Base-by-base conservation (phyloP, 2,113 vertebrate species). In the Erythrolamprus reginae region DNA sequence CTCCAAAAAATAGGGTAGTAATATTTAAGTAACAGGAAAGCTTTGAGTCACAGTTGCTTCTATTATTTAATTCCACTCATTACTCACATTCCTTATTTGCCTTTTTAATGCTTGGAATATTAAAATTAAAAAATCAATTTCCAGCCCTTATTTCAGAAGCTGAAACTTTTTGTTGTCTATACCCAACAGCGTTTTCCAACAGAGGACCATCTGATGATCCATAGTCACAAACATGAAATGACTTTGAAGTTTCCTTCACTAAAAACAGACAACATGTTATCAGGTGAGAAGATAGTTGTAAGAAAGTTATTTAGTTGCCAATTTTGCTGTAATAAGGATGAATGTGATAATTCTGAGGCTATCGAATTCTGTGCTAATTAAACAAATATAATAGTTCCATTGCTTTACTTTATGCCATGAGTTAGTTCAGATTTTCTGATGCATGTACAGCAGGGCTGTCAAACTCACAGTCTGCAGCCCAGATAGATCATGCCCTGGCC, bases 171-270 rank as follows among this genome's bases (percentile, higher is more conserved):
- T 92, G 89, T 56, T 95, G 45, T 96, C 26, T 97, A 96, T 96
- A 90, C 95, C 94, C 93, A 94, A 96, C 97, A 99, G 99, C 98
- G 99, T 94, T 99, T 99, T 96, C 99, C 98, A 93, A 99, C 99
- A 56, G 99, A 99, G 96, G 99, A 99, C 97, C 99, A 99, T 96
- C 97, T 99, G 97, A 99, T 99, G 99, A 99, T 99, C 97, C 99
- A 99, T 95, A 98, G 99, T 96, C 99, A 99, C 98, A 99, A 99
- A 97, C 99, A 99, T 97, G 99, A 99, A 97, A 99, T 99, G 99
- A 99, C 99, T 97, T 98, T 99, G 95, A 99, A 99, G 97, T 99
- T 99, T 95, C 98, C 99, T 93, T 98, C 99, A 95, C 99, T 99
- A 98, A 99, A 99, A 98, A 99, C 98, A 92, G 99, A 99, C 97